Conservation (phyloP, 2,113 vertebrate genomes). For the Bubo scandiacus region DNA sequence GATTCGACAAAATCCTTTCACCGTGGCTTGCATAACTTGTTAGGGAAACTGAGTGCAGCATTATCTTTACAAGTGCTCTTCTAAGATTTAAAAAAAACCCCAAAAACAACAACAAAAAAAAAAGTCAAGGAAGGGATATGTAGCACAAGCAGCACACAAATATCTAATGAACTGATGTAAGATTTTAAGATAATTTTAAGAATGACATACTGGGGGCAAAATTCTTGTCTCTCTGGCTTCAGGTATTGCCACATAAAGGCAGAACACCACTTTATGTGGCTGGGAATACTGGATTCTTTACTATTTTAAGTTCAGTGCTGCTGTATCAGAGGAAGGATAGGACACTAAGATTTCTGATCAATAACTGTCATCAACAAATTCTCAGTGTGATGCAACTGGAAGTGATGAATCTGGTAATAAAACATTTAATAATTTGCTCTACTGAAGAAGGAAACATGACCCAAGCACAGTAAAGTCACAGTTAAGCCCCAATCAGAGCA, state of each 20-base stretch:
- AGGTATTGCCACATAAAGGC: background rate
- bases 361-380: background rate
- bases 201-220: background rate
- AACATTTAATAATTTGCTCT: background rate
- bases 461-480: background rate
- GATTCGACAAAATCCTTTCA: constrained; percentile 15
- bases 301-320: background rate
- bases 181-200: background rate
- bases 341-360: background rate
- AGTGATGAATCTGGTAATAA: background rate
- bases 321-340: background rate
- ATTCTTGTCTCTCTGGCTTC: background rate
- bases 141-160: background rate
- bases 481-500: background rate
- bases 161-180: background rate
- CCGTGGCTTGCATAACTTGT: background rate
- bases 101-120: background rate
- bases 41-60: background rate
- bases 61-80: background rate
- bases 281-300: background rate
- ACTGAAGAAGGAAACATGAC: background rate
- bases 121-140: background rate
- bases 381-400: background rate
- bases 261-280: background rate
- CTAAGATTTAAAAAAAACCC: background rate